phyloP scores from a whole-genome alignment of 2,113 vertebrate species.

The Grus americana region DNA sequence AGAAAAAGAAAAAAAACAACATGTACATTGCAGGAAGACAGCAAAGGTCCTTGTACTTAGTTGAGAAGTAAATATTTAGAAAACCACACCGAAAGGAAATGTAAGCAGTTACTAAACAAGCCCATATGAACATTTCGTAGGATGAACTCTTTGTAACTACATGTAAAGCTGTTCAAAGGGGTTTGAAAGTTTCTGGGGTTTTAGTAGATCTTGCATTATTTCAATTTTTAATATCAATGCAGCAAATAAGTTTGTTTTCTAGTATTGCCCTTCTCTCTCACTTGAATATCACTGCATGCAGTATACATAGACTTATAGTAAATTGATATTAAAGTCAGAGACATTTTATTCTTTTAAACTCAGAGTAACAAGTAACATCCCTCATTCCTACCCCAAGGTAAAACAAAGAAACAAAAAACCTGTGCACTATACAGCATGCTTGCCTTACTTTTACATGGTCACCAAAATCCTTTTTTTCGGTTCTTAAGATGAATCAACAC shows the following conservation, averaged over 20 bases:
- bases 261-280: not conserved
- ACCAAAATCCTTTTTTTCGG: fast-evolving
- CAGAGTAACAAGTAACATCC: not conserved
- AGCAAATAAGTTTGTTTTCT: not conserved
- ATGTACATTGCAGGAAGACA: not conserved
- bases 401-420: not conserved
- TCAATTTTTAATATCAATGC: not conserved
- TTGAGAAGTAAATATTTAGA: not conserved
- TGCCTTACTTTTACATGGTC: not conserved
- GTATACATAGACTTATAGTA: not conserved
- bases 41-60: not conserved
- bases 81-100: not conserved
- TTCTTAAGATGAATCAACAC: not conserved
- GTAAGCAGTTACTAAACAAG: not conserved
- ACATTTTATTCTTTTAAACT: not conserved
- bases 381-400: not conserved
- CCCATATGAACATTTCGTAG: not conserved
- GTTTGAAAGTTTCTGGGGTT: not conserved
- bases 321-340: not conserved
- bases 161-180: not conserved
- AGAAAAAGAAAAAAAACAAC: not conserved
- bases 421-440: no score
- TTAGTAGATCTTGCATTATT: not conserved
- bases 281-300: not conserved
- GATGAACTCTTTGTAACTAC: not conserved